These are phyloP conservation scores for Plagiodera versicolora DNA, from an alignment of 2,888 invertebrate genomes.

Conservation along the genomic window DNA sequence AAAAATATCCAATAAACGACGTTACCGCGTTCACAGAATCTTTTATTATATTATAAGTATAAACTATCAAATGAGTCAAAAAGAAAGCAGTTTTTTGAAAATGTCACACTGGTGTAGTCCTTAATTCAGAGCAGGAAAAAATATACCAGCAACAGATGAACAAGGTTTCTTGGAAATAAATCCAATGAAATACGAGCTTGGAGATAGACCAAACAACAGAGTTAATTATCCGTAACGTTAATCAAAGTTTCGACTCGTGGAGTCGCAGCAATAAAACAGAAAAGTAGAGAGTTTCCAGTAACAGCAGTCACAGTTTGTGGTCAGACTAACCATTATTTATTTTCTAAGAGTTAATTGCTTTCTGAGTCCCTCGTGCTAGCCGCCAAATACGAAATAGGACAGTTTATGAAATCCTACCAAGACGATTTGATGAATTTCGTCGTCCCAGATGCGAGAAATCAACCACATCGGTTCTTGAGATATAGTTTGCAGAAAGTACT, in stretches of 20 bases:
- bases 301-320: not conserved
- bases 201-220: not conserved
- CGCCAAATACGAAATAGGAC: not conserved
- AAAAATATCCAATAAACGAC: too few relatives aligned
- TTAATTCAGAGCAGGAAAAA: too few relatives aligned
- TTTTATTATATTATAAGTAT: too few relatives aligned
- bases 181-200: not conserved
- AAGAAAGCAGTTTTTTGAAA: too few relatives aligned
- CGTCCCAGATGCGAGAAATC: too few relatives aligned
- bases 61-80: too few relatives aligned
- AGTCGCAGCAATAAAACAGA: not conserved
- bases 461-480: too few relatives aligned
- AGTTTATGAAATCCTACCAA: too few relatives aligned
- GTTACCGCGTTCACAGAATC: too few relatives aligned
- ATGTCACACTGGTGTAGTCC: too few relatives aligned
- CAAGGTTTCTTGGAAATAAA: not conserved
- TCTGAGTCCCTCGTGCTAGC: not conserved
- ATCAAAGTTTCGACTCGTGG: not conserved
- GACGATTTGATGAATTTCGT: too few relatives aligned
- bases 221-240: not conserved
- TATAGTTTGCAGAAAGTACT: too few relatives aligned
- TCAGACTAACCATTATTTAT: not conserved
- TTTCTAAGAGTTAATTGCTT: not conserved
- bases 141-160: not conserved
- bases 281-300: not conserved